Evolutionary conservation across 1,140 invertebrate genomes (phyloP), one percentile per base, ranked within the genome.

Genomic region (Helicorthomorpha holstii): DNA sequence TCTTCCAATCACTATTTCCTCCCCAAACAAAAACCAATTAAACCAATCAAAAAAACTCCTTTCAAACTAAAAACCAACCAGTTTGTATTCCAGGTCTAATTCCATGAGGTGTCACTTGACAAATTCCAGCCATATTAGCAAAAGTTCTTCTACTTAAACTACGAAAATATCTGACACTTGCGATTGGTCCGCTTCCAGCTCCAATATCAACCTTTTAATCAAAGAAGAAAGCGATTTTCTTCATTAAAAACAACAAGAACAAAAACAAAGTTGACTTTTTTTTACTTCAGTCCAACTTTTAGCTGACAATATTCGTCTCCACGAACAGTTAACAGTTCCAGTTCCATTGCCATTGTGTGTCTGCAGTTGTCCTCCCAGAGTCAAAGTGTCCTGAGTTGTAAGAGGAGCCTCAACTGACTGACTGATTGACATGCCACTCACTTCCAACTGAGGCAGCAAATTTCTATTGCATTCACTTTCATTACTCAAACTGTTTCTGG

Each of bases 331-430:
- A 34, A 94, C 73, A 41, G 75, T 75, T 1, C 87, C 86, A 23
- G 72, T 69, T 2, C 84, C 82, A 55, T 78, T 83, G 19, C 91
- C 91, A 75, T 95, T 94, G 56, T 85, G 80, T 3, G 84, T 83
- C 26, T 78, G 77, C 27, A 95, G 1, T 52, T 56, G 25, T 48
- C 86, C 86, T 38, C 82, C 79, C 57, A 91, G 67, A 0, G 79
- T 81, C 46, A 83, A 75, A 7, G 85, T 90, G 60, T 96, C 84
- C 59, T 79, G 80, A 47, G 78, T 63, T 1, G 87, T 93, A 10
- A 96, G 70, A 1, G 91, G 92, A 44, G 86, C 83, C 69, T 97
- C 90, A 45, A 96, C 87, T 0, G 88, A 90, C 64, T 95, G 91
- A 27, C 79, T 77, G 61, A 96, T 82, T 26, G 80, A 82, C 82